Evolutionary conservation across 2,113 vertebrate species (phyloP), one percentile per base, ranked within the genome.

Genomic region (Heterochromis multidens): DNA sequence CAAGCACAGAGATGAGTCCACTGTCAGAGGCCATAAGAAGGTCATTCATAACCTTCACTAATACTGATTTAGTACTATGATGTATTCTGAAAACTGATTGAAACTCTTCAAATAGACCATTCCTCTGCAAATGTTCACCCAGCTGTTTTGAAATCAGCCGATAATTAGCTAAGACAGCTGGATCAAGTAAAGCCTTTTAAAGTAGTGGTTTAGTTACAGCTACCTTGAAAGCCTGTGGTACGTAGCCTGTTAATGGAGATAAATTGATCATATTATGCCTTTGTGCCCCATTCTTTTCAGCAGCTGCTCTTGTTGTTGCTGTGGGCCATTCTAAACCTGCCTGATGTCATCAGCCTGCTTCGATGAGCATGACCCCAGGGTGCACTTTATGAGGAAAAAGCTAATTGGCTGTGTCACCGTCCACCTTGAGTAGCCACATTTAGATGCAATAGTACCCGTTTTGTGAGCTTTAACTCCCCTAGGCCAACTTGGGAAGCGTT

Each of bases 351-450:
- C 37, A 76, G 27, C 19, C 54, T 7, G 21, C 78, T 79, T 72
- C 29, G 1, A 7, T 49, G 43, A 90, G 61, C 60, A 62, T 61
- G 58, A 83, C 87, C 57, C 31, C n/a, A 76, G 78, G 93, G 17
- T 46, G 80, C 80, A 76, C 81, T 90, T 81, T 74, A 57, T 67
- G 40, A 83, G 40, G 10, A 82, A 80, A 67, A 21, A 49, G 37
- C 80, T 79, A 89, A 77, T 23, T 79, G 74, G 31, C 8, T 65
- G 46, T 2, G 9, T 72, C 61, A 62, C 43, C 1, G 2, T 80
- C 29, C 77, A 57, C 31, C 21, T 74, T n/a, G 17, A 74, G 70
- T 33, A 80, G 27, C 61, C 29, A 74, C 54, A 77, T 33, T 27
- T 0, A 63, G 46, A 82, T 2, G 16, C 27, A 49, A 4, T n/a